Evolutionary conservation across 37 sponge, comb jelly and placozoan genomes (phyloP), one percentile per base, ranked within the genome.

Genomic region (Corticium candelabrum): DNA sequence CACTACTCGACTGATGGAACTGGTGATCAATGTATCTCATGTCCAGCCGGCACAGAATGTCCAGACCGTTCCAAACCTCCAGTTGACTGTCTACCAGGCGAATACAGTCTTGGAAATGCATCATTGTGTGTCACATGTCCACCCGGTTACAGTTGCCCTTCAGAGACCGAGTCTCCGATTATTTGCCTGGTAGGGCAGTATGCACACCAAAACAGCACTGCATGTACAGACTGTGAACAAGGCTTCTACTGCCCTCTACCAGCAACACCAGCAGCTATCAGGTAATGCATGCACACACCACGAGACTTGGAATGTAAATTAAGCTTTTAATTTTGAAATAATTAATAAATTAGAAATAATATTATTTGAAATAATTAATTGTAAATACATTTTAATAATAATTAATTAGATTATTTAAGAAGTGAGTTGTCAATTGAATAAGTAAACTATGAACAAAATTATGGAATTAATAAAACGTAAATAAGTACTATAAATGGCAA

Each of bases 21-120:
- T 29, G 73, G 31, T 70, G 31, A 15, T 70, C 57, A 81, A 38
- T 69, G 82, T 32, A 41, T 40, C 29, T 68, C 82, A 2, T 81
- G 83, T 62, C 83, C 83, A 5, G 35, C 35, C 4, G 73, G 73
- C 7, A 4, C 5, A 4, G 21, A 4, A 34, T 70, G 73, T 34
- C 73, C 31, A 5, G 73, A 70, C 21, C 5, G 36, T 4, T 7
- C 29, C 31, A 32, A 4, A 34, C 73, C 21, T 7, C 73, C 73
- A 15, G 29, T 70, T 4, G 73, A 70, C 73, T 70, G 73, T 70
- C 5, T 29, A 5, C 7, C 29, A 34, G 73, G 73, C 73, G 31
- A 29, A 15, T 70, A 70, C 73, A 70, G 73, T 32, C 5, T 34
- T 29, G 73, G 73, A 29, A 70, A 70, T 70, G 21, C 35, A 4